Conservation (phyloP, 2,888 invertebrate species). For the Ennomos erosarius region DNA sequence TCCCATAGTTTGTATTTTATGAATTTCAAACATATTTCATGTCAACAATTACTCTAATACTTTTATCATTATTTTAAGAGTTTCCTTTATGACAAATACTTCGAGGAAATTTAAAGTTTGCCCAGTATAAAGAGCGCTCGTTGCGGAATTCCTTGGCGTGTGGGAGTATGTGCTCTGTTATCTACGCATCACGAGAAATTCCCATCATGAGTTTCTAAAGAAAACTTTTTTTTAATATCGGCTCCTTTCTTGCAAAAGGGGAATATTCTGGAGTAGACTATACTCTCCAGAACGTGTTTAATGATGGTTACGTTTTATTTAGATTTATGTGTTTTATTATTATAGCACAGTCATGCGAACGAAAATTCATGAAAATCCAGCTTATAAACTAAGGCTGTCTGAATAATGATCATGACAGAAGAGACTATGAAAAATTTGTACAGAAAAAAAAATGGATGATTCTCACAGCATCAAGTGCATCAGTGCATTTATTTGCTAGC, state of each 20-base stretch:
- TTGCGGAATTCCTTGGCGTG: slow-evolving; percentile 43
- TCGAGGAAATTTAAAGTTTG: slow-evolving; percentile 62
- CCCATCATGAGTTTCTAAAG: slow-evolving; percentile 27
- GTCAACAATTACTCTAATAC: slow-evolving; percentile 79
- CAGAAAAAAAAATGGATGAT: no score
- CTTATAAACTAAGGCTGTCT: no score
- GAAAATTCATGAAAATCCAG: no score
- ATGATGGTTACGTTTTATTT: neutral
- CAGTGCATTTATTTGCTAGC: neutral
- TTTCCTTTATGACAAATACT: slow-evolving; percentile 67
- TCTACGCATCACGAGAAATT: slow-evolving; percentile 30
- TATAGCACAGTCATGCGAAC: no score
- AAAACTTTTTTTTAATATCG: slow-evolving; percentile 22
- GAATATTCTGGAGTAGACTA: neutral
- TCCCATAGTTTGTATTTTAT: slow-evolving; percentile 76
- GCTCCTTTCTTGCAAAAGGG: slow-evolving; percentile 10
- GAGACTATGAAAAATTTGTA: no score
- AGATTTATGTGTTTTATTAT: no score
- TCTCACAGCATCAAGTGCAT: neutral
- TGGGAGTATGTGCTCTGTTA: slow-evolving; percentile 22
- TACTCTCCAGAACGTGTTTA: neutral
- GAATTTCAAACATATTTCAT: slow-evolving; percentile 72
- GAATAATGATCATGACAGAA: no score
- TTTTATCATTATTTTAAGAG: slow-evolving; percentile 61
- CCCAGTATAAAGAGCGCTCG: slow-evolving; percentile 33